Percentiles rank a stretch among this genome's conserved stretches.
phyloP scores from a whole-genome alignment of 2,797 vertebrate species.

The Toxotes lorentzi region DNA sequence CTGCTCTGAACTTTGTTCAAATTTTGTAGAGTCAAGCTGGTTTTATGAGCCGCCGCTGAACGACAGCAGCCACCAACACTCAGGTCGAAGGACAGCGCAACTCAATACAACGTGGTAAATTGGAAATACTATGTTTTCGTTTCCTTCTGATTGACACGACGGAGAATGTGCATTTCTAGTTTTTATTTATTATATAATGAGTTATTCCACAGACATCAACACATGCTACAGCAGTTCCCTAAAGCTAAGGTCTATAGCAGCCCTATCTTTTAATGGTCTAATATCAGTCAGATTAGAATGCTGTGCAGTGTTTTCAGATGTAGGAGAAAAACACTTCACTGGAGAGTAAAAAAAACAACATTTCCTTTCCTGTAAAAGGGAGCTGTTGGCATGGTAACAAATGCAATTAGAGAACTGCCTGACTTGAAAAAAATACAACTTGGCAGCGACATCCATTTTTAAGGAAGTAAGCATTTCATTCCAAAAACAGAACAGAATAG shows the following conservation, averaged over 20 bases:
- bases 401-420: conserved; percentile 16
- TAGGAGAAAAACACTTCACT: conserved; percentile 19
- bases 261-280: background rate
- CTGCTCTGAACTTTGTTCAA: background rate
- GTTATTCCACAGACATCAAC: background rate
- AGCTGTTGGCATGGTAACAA: conserved; percentile 49
- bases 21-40: background rate
- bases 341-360: background rate
- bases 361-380: conserved; percentile 5
- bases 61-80: background rate
- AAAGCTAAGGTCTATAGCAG: background rate
- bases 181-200: background rate
- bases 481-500: conserved; percentile 9
- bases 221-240: background rate
- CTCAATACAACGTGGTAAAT: background rate
- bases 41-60: background rate
- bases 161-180: background rate
- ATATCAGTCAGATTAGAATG: background rate
- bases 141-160: background rate
- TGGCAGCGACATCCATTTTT: conserved; percentile 37
- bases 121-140: background rate
- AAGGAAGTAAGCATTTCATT: conserved; percentile 39
- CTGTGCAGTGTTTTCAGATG: background rate
- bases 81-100: background rate
- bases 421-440: background rate